Evolutionary conservation across 2,113 vertebrate genomes (phyloP).

Genomic region (Origma solitaria): DNA sequence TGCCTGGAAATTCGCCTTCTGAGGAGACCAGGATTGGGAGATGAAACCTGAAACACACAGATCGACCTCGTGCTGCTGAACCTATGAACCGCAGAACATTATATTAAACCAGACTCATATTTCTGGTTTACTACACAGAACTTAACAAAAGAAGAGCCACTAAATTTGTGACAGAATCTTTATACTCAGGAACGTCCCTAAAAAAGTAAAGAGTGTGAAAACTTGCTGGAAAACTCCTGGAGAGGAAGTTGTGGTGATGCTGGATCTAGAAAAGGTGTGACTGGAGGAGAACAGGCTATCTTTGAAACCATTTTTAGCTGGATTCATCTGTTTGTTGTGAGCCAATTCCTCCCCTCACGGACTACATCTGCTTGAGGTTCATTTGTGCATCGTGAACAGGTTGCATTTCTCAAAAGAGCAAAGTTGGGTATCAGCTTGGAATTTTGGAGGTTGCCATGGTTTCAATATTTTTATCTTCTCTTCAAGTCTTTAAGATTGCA

Average conservation of each 20-base stretch:
- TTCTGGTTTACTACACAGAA: not conserved
- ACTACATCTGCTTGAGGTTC: not conserved
- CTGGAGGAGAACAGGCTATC: not conserved
- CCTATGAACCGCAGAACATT: not conserved
- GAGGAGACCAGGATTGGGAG: not conserved
- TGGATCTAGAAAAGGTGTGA: not conserved
- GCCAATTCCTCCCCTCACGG: not conserved
- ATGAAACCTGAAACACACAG: not conserved
- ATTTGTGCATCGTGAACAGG: not conserved
- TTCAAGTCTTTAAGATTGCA: not conserved
- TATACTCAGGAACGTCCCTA: not conserved
- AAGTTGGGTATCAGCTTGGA: not conserved
- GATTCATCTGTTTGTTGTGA: not conserved
- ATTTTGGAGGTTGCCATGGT: conserved; percentile 51
- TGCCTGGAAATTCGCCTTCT: not conserved
- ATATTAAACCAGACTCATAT: not conserved
- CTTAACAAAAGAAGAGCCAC: not conserved
- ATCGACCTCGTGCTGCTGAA: not conserved
- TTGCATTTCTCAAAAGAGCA: not conserved
- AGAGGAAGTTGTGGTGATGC: not conserved
- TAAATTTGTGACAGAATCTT: not conserved
- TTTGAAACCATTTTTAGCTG: not conserved
- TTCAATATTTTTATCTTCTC: conserved; percentile 38
- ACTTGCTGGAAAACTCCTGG: not conserved
- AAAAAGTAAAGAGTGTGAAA: not conserved